phyloP scores from a whole-genome alignment of 2,113 vertebrate genomes.

The Noturus placidus region DNA sequence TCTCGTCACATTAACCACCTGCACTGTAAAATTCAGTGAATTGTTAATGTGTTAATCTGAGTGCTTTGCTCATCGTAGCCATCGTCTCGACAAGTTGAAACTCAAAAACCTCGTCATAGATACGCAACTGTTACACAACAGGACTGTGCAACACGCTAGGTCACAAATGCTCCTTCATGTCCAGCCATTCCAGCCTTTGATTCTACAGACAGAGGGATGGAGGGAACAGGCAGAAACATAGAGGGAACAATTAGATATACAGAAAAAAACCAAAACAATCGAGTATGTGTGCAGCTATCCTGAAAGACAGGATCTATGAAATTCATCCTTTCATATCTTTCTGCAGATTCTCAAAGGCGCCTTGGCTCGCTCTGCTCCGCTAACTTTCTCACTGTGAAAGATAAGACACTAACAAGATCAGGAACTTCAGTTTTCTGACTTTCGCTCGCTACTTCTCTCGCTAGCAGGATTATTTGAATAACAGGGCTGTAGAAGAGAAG shows the following conservation, averaged over 20 bases:
- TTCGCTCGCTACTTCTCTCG: constrained; percentile 14
- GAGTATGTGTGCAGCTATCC: constrained; percentile 32
- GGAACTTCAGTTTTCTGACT: constrained; percentile 5
- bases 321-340: constrained; percentile 19
- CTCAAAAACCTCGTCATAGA: background rate
- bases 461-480: constrained; percentile 37
- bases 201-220: background rate
- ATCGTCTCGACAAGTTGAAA: background rate
- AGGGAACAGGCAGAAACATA: constrained; percentile 14
- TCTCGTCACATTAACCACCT: background rate
- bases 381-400: constrained; percentile 11
- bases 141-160: background rate
- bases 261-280: constrained; percentile 35
- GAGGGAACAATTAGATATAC: constrained; percentile 35
- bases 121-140: constrained; percentile 11
- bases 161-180: background rate
- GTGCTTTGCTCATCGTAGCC: background rate
- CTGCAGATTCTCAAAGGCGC: constrained; percentile 21
- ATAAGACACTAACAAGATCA: constrained; percentile 47
- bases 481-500: background rate
- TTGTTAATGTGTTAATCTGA: background rate
- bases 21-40: background rate
- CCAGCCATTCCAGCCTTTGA: background rate
- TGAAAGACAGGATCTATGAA: constrained; percentile 40
- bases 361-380: constrained; percentile 29